These are phyloP conservation scores for Nestor notabilis DNA, from an alignment of 2,113 vertebrate species.

Conservation along the genomic window DNA sequence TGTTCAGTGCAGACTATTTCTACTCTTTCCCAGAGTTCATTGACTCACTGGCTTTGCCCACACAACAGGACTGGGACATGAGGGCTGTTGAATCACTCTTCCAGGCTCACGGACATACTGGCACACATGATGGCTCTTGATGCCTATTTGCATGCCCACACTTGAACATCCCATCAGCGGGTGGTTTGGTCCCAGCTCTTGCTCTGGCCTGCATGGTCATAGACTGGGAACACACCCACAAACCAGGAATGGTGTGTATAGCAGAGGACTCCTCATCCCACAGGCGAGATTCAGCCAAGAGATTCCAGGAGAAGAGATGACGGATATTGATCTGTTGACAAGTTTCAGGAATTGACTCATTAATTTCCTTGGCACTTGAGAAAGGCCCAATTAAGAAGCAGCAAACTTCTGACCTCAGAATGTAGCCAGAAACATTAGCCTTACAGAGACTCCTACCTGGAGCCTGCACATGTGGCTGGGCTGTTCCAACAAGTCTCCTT, in stretches of 20 bases:
- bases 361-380: neutral
- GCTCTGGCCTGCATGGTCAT: neutral
- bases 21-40: neutral
- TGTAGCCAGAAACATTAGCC: neutral
- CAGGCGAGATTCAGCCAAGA: neutral
- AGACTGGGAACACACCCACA: neutral
- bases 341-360: constrained; percentile 54
- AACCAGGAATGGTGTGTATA: fast-evolving
- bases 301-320: neutral
- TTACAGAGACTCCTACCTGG: neutral
- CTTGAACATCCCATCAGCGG: neutral
- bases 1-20: fast-evolving
- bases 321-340: neutral
- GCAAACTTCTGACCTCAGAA: constrained; percentile 51
- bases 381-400: neutral
- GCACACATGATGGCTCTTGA: neutral
- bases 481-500: constrained; percentile 50
- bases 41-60: constrained; percentile 10
- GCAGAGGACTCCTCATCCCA: neutral
- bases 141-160: neutral
- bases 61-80: neutral
- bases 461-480: neutral
- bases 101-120: neutral
- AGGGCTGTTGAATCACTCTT: neutral
- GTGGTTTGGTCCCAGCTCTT: neutral